A percentile compares a stretch with the other conserved stretches of the same genome.
Conservation (phyloP, 92 coral and sea anemone genomes). For the Parazoanthus swiftii region DNA sequence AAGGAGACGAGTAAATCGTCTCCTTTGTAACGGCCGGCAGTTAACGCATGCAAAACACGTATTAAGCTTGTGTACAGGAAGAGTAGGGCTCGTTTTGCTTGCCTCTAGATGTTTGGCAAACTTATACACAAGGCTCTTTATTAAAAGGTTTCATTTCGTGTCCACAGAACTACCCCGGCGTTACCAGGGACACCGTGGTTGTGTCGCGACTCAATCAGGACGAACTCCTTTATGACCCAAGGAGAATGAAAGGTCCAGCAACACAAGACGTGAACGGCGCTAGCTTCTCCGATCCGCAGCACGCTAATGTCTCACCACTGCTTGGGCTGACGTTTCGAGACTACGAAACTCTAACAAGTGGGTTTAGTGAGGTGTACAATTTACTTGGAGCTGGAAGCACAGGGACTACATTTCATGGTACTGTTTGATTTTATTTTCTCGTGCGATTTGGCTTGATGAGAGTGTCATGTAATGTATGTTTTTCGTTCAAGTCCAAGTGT, state of each 20-base stretch:
- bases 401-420: slow-evolving; percentile 20
- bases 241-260: slow-evolving; percentile 10
- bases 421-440: not conserved
- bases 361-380: slow-evolving; percentile 20
- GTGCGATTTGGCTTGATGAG: not conserved
- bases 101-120: not conserved
- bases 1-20: not conserved
- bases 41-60: not conserved
- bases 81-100: not conserved
- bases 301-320: slow-evolving; percentile 1
- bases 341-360: slow-evolving; percentile 18
- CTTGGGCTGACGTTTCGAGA: slow-evolving; percentile 23
- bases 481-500: not conserved
- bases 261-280: not conserved
- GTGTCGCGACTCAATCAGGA: slow-evolving; percentile 12
- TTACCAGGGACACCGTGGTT: not conserved
- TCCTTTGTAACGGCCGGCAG: not conserved
- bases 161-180: not conserved
- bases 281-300: not conserved
- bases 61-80: too few species aligned
- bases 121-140: not conserved
- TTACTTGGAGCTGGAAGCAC: slow-evolving; percentile 22
- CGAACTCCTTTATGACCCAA: not conserved
- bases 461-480: not conserved
- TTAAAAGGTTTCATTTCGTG: not conserved